Base-by-base conservation (phyloP, 2,113 vertebrate genomes). In the Equus przewalskii region DNA sequence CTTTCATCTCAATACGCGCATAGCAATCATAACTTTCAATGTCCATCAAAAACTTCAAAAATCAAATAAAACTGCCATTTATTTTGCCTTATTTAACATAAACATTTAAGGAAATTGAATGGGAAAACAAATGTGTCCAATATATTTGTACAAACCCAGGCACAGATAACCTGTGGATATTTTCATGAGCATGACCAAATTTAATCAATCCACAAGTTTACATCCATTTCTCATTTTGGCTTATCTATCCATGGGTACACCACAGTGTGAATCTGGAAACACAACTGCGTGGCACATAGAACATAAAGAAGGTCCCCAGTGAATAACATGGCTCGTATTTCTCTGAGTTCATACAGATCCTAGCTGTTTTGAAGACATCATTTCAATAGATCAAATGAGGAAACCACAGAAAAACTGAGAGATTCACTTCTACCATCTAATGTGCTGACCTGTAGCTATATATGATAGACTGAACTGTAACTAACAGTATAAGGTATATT, bases 131-230 rank as follows among this genome's bases (percentile, higher is more conserved):
- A 44, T 78, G 7, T 33, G 67, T 58, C 80, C 19, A 88, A 22
- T 44, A 65, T 76, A 62, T 49, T 64, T 82, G 2, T 60, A 51
- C 36, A 88, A 72, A 56, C 6, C 1, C 58, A 75, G 19, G 3
- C 1, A 33, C 13, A 81, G 4, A 83, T 73, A 79, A 46, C 5
- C 7, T 81, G 28, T 30, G 58, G 15, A 14, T 62, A 54, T 44
- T 95, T 94, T 95, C 49, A 88, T 85, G 11, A 97, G 26, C 30
- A 73, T 62, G 44, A 76, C 11, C 84, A 92, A 80, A 76, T 86
- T 76, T 81, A 89, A 65, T 95, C 30, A 96, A 3, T 1, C 8
- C 6, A n/a, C 1, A 86, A 41, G 7, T 64, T 51, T 88, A 51
- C 18, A 49, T 28, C 16, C 3, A 6, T 69, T 33, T 84, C 41